Conservation (phyloP, 1,140 invertebrate genomes). For the Cotesia typhae region DNA sequence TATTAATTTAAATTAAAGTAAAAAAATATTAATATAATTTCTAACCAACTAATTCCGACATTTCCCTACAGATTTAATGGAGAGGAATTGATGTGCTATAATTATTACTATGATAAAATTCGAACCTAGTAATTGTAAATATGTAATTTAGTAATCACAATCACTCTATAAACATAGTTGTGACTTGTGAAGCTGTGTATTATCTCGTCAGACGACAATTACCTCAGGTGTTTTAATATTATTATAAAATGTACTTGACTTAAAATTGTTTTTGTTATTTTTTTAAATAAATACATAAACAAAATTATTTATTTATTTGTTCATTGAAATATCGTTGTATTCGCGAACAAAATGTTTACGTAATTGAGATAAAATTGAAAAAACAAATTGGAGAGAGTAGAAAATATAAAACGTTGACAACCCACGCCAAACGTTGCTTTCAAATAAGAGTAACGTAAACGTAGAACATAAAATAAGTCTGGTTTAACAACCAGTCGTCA, state of each 20-base stretch:
- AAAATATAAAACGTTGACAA: slow-evolving; percentile 31
- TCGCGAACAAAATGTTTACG: background rate
- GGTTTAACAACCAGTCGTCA: slow-evolving; percentile 46
- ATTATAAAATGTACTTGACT: no score
- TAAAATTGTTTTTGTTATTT: background rate
- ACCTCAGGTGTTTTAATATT: background rate
- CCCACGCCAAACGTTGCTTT: slow-evolving; percentile 48
- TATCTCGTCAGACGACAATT: background rate
- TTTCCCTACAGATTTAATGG: no score
- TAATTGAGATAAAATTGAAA: background rate
- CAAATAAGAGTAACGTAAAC: slow-evolving; percentile 16
- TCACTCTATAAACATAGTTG: background rate
- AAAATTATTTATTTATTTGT: no score
- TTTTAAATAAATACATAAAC: no score
- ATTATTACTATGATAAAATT: background rate
- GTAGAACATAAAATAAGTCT: slow-evolving; percentile 13
- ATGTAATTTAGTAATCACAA: background rate
- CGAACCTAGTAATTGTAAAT: background rate
- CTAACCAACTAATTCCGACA: no score
- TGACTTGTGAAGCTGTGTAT: no score
- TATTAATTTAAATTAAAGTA: background rate
- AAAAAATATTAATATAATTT: no score
- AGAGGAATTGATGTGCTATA: no score
- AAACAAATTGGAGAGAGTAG: background rate
- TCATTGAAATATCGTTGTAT: no score